phyloP scores from a whole-genome alignment of 2,797 vertebrate genomes.

The Argentina silus region DNA sequence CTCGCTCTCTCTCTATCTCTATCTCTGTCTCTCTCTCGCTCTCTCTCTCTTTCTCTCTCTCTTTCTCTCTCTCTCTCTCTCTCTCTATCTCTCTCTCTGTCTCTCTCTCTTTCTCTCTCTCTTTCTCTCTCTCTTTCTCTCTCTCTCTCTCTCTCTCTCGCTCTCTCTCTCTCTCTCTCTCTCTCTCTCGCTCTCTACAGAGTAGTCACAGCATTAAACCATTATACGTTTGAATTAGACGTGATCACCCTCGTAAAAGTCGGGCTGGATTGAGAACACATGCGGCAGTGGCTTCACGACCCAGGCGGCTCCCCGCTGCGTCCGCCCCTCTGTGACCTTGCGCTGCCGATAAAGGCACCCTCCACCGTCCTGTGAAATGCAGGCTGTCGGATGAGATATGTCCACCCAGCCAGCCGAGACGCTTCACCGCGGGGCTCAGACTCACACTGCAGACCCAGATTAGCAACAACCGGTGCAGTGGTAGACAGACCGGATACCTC shows the following conservation, averaged over 20 bases:
- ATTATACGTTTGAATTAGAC: constrained; percentile 24
- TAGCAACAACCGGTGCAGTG: too few species aligned
- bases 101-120: too few species aligned
- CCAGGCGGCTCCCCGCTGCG: constrained; percentile 1
- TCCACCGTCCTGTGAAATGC: constrained; percentile 55
- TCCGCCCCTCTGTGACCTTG: constrained; percentile 38
- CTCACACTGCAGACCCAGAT: constrained; percentile 18
- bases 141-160: not conserved
- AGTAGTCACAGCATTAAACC: constrained; percentile 1
- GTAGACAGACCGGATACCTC: too few species aligned
- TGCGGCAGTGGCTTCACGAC: constrained; percentile 13
- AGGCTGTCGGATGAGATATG: constrained; percentile 67
- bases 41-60: not conserved
- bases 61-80: too few species aligned
- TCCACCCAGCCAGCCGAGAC: constrained; percentile 53
- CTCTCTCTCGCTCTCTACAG: not conserved
- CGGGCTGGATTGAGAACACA: constrained; percentile 1
- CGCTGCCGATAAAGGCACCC: constrained; percentile 26
- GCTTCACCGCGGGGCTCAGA: constrained; percentile 60
- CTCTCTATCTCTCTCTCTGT: too few species aligned
- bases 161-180: too few species aligned
- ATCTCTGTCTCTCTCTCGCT: too few species aligned
- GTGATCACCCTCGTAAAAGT: constrained; percentile 9
- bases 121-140: too few species aligned
- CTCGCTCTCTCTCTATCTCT: not conserved